Evolutionary conservation across 2,888 invertebrate species (phyloP), one percentile per base, ranked within the genome.

Genomic region (Melangyna quadrimaculata): DNA sequence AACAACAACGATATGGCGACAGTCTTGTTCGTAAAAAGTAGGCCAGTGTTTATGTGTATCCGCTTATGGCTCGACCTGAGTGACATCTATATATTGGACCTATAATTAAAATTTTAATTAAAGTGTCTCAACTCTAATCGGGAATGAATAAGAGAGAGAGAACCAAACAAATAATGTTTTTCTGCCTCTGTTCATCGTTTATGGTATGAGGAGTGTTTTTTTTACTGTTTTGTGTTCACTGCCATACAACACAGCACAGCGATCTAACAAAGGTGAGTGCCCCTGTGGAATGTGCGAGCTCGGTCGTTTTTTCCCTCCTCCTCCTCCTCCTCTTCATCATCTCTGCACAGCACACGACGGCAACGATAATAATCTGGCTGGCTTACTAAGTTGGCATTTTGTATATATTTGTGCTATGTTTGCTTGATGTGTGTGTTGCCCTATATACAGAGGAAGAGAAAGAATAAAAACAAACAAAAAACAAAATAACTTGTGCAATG

Each of bases 251-350:
- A 71, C 53, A 51, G 32, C 73, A 57, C 69, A 70, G 72, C 80
- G 61, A 81, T 65, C 65, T 78, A 78, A 71, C 67, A 82, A 87
- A 87, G 87, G 87, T 87, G 87, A 87, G 82, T 87, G 87, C 82
- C 78, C 86, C 82, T 74, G 74, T 59, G 87, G 87, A 87, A 87
- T 87, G 87, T 87, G 87, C 87, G 81, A 82, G 71, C 78, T 82
- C 53, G 57, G 71, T 74, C 63, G 81, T 82, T 74, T 82, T 63
- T 63, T 12, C 32, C 61, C 32, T 35, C 19, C 24, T 73, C 73
- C 53, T 73, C 43, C 61, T 29, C 43, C 59, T 40, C n/a, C 19
- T 78, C 65, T 55, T 73, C 8, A 27, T 27, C 77, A 10, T 70
- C 61, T 61, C n/a, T 53, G 57, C 43, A 48, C 45, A 78, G n/a